Evolutionary conservation across 2,888 invertebrate species (phyloP).

Genomic region (Parnassius smintheus): DNA sequence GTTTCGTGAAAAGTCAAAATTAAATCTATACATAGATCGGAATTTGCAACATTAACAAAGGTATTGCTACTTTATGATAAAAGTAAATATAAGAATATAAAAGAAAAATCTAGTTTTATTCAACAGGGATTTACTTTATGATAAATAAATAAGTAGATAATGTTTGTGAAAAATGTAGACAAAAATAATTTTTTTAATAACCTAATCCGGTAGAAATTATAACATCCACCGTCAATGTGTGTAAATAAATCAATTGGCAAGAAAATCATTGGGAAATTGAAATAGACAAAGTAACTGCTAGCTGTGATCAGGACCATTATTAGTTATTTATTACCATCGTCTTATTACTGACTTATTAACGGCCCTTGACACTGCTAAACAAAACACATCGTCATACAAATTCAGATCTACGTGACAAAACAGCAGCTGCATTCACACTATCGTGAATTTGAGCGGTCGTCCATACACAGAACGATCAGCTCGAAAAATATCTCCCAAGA

Average conservation of each 20-base stretch:
- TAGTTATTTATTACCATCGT: background rate
- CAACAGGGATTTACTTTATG: background rate
- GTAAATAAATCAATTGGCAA: background rate
- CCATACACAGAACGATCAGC: conserved; percentile 8
- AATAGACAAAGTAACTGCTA: background rate
- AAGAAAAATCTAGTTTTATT: no score
- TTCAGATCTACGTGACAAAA: conserved; percentile 52
- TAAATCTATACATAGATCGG: conserved; percentile 55
- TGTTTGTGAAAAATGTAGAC: no score
- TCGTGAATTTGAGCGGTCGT: conserved; percentile 27
- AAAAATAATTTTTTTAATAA: no score
- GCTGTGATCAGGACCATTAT: background rate
- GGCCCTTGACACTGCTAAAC: background rate
- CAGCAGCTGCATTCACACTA: conserved; percentile 21
- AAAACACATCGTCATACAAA: conserved; percentile 38
- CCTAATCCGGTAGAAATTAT: no score
- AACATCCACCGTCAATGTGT: background rate
- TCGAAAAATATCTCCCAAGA: conserved; percentile 11
- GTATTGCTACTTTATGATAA: conserved; percentile 1
- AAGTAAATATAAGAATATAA: background rate
- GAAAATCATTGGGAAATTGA: background rate
- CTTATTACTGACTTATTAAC: background rate
- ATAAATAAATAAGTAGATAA: no score
- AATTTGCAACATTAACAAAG: conserved; percentile 43
- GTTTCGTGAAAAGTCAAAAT: conserved; percentile 38